These are phyloP conservation scores for Petromus typicus DNA, from an alignment of 2,113 vertebrate species.

Conservation along the genomic window DNA sequence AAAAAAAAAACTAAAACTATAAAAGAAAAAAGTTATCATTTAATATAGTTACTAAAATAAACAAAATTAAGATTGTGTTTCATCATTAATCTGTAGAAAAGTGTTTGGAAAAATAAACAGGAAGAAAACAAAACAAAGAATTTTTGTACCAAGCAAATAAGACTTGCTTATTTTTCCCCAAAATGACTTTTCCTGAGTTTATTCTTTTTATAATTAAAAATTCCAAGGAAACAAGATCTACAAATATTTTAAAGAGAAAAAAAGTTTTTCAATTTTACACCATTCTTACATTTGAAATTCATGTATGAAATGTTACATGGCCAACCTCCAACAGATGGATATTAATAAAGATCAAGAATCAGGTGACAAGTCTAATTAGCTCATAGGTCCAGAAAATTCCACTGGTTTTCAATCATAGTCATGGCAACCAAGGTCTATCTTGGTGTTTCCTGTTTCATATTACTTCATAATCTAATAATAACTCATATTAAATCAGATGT, in stretches of 20 bases:
- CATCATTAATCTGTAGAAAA: neutral
- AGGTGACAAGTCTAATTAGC: constrained; percentile 13
- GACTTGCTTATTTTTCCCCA: neutral
- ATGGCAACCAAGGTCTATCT: neutral
- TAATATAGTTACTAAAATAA: neutral
- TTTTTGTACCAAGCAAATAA: neutral
- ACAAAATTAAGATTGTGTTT: neutral
- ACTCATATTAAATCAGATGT: neutral
- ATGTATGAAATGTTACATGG: neutral
- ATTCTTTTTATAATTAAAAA: neutral
- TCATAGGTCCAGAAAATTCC: neutral
- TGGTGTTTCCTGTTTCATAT: neutral
- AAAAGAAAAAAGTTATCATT: neutral
- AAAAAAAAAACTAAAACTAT: neutral
- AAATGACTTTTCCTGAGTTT: neutral
- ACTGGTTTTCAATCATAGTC: neutral
- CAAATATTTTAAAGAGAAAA: constrained; percentile 16
- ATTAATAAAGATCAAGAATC: constrained; percentile 14
- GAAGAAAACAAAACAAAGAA: neutral
- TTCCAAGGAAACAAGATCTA: constrained; percentile 27
- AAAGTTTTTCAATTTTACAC: neutral
- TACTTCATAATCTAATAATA: neutral
- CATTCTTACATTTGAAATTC: constrained; percentile 17
- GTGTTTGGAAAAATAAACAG: neutral
- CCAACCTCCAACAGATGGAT: constrained; percentile 14